phyloP scores from a whole-genome alignment of 2,888 invertebrate species.

The Odontocolon sp. region DNA sequence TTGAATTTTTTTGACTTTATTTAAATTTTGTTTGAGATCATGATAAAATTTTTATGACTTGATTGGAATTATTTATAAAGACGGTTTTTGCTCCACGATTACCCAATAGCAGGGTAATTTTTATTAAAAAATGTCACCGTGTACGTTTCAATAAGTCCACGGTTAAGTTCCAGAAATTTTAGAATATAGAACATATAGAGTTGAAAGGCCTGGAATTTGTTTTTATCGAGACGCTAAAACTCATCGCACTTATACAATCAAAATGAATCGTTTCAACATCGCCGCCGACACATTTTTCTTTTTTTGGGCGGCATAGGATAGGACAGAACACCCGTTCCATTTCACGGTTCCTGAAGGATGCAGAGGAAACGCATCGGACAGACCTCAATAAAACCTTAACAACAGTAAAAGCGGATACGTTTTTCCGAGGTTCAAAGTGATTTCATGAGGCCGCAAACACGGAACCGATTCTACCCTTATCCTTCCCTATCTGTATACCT shows the following conservation, averaged over 20 bases:
- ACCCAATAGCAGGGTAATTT: too few species aligned
- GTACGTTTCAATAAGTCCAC: too few species aligned
- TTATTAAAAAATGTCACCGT: too few species aligned
- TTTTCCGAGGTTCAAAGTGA: slow-evolving; percentile 64
- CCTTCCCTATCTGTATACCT: slow-evolving; percentile 61
- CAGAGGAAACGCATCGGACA: background rate
- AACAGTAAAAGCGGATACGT: background rate
- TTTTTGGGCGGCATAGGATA: background rate
- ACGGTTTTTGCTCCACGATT: too few species aligned
- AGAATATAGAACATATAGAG: background rate
- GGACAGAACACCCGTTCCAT: background rate
- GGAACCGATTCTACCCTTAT: slow-evolving; percentile 62
- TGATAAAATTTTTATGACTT: too few species aligned
- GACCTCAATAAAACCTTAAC: slow-evolving; percentile 64
- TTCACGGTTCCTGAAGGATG: slow-evolving; percentile 7
- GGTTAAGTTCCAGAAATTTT: background rate
- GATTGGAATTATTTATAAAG: too few species aligned
- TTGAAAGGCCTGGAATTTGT: background rate
- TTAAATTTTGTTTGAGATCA: too few species aligned
- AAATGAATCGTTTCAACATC: slow-evolving; percentile 1
- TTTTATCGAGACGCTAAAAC: slow-evolving; percentile 1
- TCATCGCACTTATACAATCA: background rate
- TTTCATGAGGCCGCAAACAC: slow-evolving; percentile 66
- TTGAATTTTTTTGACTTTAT: too few species aligned
- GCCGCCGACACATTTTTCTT: background rate